Base-by-base conservation (phyloP, 2,888 invertebrate genomes). In the Eulithis prunata region DNA sequence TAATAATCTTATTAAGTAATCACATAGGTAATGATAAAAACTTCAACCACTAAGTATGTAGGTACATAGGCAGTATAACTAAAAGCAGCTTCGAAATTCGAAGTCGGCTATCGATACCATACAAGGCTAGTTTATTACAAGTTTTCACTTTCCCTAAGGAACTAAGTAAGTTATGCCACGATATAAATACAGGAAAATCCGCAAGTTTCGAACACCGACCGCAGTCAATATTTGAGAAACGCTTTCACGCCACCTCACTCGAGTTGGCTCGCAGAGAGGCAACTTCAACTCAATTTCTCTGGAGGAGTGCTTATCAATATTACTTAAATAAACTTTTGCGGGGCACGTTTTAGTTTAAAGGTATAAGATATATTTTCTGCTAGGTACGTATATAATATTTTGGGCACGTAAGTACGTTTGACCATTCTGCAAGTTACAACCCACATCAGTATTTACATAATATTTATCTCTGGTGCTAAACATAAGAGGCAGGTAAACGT, bases 221-320 rank as follows among this genome's bases (percentile, higher is more conserved):
- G 51, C 49, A 64, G 67, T 68, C 60, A 68, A 64, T 68, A 68
- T 68, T 68, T 68, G 64, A 68, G 52, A 67, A 68, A 41, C 64
- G 57, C 64, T 61, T 67, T 53, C 60, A 68, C 49, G 63, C 67
- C 64, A 68, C 60, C 67, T 63, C 67, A 67, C 67, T 67, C 60
- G 52, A 68, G 60, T 51, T 67, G 57, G 49, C 63, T 62, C 59
- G 57, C 49, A 38, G 55, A 61, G 51, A 57, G 60, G 66, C 71
- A 81, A 84, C 79, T 80, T 80, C 76, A 81, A 84, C 83, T 81
- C 79, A 84, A 86, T 85, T 87, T 85, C 80, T 76, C 75, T 72
- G 72, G 70, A 77, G 79, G 75, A 75, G 73, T 75, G 78, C 78
- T 84, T 86, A 81, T 83, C 81, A 81, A 81, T 84, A 85, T 81